phyloP scores from a whole-genome alignment of 2,888 invertebrate species.

The Drosophila seclusa region DNA sequence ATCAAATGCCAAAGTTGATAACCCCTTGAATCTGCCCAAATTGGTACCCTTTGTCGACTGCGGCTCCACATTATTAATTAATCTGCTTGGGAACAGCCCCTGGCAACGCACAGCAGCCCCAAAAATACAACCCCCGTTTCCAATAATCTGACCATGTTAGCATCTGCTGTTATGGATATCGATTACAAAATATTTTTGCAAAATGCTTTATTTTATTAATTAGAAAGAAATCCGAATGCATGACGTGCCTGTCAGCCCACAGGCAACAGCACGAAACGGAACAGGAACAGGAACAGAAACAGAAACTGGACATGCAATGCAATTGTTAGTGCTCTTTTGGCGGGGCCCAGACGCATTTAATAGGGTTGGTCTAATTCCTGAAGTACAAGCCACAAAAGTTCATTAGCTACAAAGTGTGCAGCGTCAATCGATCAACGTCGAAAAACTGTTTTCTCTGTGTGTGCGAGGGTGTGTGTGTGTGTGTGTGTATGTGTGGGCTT shows the following conservation, averaged over 20 bases:
- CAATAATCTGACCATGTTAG: slow-evolving; percentile 24
- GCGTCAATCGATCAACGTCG: slow-evolving; percentile 65
- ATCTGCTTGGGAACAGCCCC: slow-evolving; percentile 55
- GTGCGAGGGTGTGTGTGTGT: slow-evolving; percentile 11
- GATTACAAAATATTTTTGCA: slow-evolving; percentile 54
- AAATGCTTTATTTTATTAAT: slow-evolving; percentile 68
- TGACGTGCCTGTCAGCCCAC: slow-evolving; percentile 29
- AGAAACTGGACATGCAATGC: slow-evolving; percentile 51
- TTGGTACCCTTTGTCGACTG: slow-evolving; percentile 24
- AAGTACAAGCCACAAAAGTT: slow-evolving; percentile 58
- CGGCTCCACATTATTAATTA: slow-evolving; percentile 48
- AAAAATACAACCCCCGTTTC: slow-evolving; percentile 26
- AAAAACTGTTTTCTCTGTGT: slow-evolving; percentile 1
- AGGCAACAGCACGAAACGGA: background rate
- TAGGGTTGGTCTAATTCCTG: slow-evolving; percentile 18
- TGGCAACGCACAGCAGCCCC: slow-evolving; percentile 49
- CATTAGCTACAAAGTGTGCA: slow-evolving; percentile 62
- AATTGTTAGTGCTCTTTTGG: slow-evolving; percentile 8
- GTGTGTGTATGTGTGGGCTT: background rate
- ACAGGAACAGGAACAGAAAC: slow-evolving; percentile 4
- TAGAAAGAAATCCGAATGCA: slow-evolving; percentile 53
- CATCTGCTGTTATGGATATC: slow-evolving; percentile 47
- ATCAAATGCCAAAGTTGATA: slow-evolving; percentile 42
- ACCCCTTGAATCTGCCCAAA: slow-evolving; percentile 35
- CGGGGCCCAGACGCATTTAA: background rate